phyloP scores from a whole-genome alignment of 2,797 vertebrate genomes.

The Thaleichthys pacificus region DNA sequence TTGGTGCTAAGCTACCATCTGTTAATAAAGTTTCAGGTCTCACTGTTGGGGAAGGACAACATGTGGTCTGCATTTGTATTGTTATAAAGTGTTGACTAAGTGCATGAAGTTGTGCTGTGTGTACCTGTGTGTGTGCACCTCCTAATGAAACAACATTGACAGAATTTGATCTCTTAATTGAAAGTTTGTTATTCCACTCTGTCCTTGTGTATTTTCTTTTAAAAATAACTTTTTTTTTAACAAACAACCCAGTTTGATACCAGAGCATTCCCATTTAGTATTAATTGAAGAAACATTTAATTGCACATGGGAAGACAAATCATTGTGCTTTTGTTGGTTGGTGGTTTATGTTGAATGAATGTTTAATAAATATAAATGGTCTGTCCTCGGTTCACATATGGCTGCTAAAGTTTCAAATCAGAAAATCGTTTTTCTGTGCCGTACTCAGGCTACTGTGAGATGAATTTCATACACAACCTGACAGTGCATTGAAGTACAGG shows the following conservation, averaged over 20 bases:
- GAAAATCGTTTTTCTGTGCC: constrained; percentile 46
- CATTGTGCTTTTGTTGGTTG: constrained; percentile 16
- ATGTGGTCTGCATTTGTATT: constrained; percentile 45
- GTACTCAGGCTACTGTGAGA: constrained; percentile 25
- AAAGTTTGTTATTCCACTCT: background rate
- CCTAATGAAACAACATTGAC: constrained; percentile 14
- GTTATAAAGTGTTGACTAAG: constrained; percentile 42
- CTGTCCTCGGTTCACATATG: constrained; percentile 46
- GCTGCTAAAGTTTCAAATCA: constrained; percentile 37
- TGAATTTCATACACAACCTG: constrained; percentile 30
- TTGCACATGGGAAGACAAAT: background rate
- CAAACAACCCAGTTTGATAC: constrained; percentile 43
- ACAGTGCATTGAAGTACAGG: constrained; percentile 29
- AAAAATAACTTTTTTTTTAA: constrained; percentile 24
- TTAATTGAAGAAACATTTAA: background rate
- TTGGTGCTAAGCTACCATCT: constrained; percentile 43
- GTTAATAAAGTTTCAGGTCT: constrained; percentile 58
- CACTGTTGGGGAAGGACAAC: constrained; percentile 65
- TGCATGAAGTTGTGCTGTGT: constrained; percentile 68
- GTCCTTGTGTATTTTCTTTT: constrained; percentile 30
- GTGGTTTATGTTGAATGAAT: background rate
- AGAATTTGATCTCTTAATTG: constrained; percentile 25
- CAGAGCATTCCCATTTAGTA: constrained; percentile 30
- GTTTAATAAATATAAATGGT: constrained; percentile 15
- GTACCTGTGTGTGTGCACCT: constrained; percentile 55